Evolutionary conservation across 1,140 invertebrate genomes (phyloP), one percentile per base, ranked within the genome.

Genomic region (Drosophila mayri): DNA sequence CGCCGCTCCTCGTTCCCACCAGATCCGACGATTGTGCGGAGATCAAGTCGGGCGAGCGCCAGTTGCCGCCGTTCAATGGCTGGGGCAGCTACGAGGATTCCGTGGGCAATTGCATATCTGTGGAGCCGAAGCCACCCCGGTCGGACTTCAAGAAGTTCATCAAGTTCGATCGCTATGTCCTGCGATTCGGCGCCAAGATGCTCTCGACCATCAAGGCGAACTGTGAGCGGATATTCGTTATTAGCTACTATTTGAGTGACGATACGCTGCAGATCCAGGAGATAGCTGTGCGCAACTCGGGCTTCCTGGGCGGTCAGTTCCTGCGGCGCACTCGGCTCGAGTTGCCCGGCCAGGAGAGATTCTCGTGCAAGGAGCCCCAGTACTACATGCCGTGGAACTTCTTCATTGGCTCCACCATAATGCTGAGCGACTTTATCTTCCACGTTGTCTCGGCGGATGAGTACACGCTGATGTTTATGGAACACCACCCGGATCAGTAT

Each of bases 51-150:
- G 78, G 91, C 0, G 93, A 95, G 37, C 93, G 94, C 22, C 92
- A 95, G 60, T 82, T 97, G 20, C 97, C 98, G 5, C 97, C 97
- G 0, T 98, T 97, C 94, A 98, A 98, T 91, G 97, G 97, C 8
- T 97, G 95, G 93, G 98, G 98, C 5, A 95, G 95, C 1, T 96
- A 97, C 76, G 97, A 98, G 76, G 97, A 98, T 92, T 98, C 97
- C 0, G 95, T 97, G 14, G 96, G 96, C 70, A 98, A 97, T 87
- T 98, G 97, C 90, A 93, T 95, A n/a, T 95, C 95, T 0, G 94
- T 98, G 4, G 94, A 96, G 68, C 96, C 96, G 0, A 96, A 97
- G 83, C 93, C 96, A 1, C 96, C 96, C 0, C 95, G 95, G 82
- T 94, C 94, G 44, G 95, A 97, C 92, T 96, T 97, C 62, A 94